These are phyloP conservation scores for Etheostoma spectabile DNA, from an alignment of 2,113 vertebrate genomes.

Conservation along the genomic window DNA sequence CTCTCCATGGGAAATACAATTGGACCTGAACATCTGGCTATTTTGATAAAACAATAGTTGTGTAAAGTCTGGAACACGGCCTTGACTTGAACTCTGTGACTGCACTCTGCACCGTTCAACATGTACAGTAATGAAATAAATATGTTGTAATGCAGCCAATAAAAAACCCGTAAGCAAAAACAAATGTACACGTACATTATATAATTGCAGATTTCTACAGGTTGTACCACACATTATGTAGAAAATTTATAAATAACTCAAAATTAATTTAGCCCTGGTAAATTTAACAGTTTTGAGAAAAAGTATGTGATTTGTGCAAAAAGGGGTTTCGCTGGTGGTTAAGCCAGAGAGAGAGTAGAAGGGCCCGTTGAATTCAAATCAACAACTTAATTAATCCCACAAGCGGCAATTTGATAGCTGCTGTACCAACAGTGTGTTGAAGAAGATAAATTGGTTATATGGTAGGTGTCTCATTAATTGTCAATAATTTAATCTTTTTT, in stretches of 20 bases:
- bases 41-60: slow-evolving; percentile 48
- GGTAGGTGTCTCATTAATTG: neutral
- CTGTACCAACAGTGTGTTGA: neutral
- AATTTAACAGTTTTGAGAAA: no score
- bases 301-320: neutral
- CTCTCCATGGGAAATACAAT: slow-evolving; percentile 18
- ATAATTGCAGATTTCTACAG: neutral
- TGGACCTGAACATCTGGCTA: slow-evolving; percentile 32
- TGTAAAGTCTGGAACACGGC: slow-evolving; percentile 18
- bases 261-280: neutral
- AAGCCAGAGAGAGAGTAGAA: neutral
- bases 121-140: neutral
- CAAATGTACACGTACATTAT: neutral
- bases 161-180: neutral
- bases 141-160: slow-evolving; percentile 4
- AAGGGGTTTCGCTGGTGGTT: neutral
- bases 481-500: no score
- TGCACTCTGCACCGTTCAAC: neutral
- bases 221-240: neutral
- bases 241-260: neutral
- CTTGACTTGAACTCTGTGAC: slow-evolving; percentile 5
- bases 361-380: no score
- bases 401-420: no score
- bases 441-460: no score
- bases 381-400: no score